Evolutionary conservation across 2,113 vertebrate genomes (phyloP).

Genomic region (Thryonomys swinderianus): DNA sequence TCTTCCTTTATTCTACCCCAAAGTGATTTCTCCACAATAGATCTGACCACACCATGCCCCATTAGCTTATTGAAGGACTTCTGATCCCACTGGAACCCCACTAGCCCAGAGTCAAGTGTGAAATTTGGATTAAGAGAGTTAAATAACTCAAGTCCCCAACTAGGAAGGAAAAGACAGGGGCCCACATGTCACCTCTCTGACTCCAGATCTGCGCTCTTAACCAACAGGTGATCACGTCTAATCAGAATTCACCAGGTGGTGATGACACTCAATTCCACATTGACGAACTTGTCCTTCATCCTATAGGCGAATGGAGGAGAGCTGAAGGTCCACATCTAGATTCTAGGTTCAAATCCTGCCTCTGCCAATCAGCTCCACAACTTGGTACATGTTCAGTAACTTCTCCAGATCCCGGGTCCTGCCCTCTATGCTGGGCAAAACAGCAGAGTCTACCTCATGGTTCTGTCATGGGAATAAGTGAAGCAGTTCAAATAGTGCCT

Average conservation of each 20-base stretch:
- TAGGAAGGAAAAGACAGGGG: background rate
- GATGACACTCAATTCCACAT: background rate
- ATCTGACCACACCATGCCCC: background rate
- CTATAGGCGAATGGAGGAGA: background rate
- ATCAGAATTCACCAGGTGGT: background rate
- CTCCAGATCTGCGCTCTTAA: background rate
- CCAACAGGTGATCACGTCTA: background rate
- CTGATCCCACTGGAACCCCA: background rate
- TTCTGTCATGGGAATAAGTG: background rate
- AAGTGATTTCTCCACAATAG: background rate
- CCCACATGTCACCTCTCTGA: background rate
- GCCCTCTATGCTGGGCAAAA: background rate
- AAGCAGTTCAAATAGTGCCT: background rate
- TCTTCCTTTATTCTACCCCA: background rate
- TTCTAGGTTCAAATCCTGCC: background rate
- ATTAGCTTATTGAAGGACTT: background rate
- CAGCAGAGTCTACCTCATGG: too few species aligned
- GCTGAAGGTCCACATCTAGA: background rate
- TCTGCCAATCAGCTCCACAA: background rate
- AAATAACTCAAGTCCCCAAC: background rate
- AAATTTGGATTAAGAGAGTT: background rate
- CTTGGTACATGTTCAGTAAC: background rate
- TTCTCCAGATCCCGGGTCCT: background rate
- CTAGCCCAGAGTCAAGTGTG: background rate
- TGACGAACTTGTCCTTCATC: background rate